Percentiles rank a stretch among this genome's conserved stretches.
phyloP scores from a whole-genome alignment of 2,113 vertebrate species.

The Pseudorectes ferrugineus region DNA sequence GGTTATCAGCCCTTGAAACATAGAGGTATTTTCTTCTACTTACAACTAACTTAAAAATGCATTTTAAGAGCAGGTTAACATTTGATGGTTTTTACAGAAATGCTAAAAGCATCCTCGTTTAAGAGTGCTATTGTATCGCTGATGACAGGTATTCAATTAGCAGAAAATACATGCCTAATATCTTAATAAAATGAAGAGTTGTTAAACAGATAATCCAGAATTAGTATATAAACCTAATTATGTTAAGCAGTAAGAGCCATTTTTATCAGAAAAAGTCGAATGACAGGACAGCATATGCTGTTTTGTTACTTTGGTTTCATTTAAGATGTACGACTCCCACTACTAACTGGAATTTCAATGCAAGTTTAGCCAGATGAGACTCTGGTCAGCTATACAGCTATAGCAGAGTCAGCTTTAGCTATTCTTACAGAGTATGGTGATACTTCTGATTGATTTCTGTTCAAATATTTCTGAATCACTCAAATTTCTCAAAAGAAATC shows the following conservation, averaged over 20 bases:
- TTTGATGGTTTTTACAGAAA: background rate
- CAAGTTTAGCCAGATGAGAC: background rate
- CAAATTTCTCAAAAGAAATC: background rate
- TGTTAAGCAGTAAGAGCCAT: background rate
- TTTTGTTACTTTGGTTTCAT: background rate
- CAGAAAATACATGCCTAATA: background rate
- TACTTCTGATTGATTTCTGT: background rate
- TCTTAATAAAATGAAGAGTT: background rate
- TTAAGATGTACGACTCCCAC: background rate
- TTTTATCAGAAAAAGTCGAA: background rate
- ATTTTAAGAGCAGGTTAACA: background rate
- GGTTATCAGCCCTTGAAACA: background rate
- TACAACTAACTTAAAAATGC: background rate
- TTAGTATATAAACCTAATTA: background rate
- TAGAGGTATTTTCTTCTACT: background rate
- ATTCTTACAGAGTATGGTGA: background rate
- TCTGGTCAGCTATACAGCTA: background rate
- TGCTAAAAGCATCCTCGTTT: background rate
- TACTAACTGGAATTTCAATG: background rate
- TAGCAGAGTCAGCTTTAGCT: background rate
- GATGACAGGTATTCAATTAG: background rate
- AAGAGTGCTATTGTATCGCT: background rate
- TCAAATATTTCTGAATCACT: background rate
- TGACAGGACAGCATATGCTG: background rate
- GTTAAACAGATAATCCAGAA: background rate